Percentiles rank a stretch among this genome's conserved stretches.
These are phyloP conservation scores for Girardia tigrina DNA, from an alignment of 2,888 invertebrate species.

Conservation along the genomic window DNA sequence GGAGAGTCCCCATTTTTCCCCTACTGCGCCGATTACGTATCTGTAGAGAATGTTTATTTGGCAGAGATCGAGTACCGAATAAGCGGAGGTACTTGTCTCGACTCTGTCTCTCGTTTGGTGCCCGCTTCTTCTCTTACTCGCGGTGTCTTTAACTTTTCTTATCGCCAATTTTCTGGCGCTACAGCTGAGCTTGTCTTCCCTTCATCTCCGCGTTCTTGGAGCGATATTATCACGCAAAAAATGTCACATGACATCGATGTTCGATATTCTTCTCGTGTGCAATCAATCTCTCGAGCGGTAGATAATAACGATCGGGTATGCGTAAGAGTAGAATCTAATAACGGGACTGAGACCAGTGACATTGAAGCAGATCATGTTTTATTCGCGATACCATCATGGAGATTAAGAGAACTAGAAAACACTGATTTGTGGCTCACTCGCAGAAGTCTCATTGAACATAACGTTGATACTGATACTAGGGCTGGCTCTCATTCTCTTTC, in stretches of 20 bases:
- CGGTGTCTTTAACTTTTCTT: neutral
- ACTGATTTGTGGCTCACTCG: neutral
- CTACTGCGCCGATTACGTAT: no score
- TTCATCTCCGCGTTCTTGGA: no score
- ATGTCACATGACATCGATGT: neutral
- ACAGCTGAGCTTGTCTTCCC: neutral
- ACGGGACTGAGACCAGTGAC: neutral
- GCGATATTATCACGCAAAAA: neutral
- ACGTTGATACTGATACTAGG: neutral
- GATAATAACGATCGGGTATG: neutral
- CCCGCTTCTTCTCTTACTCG: neutral
- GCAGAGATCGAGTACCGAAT: constrained; percentile 1
- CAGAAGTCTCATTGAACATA: neutral
- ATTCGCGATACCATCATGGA: neutral
- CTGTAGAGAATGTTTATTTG: neutral
- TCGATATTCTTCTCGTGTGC: neutral
- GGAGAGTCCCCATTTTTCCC: no score
- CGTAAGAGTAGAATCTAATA: no score
- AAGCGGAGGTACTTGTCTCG: neutral
- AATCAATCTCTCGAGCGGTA: neutral
- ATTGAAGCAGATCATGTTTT: neutral
- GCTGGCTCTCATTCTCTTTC: neutral
- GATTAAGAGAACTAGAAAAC: neutral
- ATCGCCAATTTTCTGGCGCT: neutral
- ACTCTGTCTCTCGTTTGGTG: neutral